phyloP scores from a whole-genome alignment of 1,140 invertebrate genomes.

The Heliconius hewitsoni region DNA sequence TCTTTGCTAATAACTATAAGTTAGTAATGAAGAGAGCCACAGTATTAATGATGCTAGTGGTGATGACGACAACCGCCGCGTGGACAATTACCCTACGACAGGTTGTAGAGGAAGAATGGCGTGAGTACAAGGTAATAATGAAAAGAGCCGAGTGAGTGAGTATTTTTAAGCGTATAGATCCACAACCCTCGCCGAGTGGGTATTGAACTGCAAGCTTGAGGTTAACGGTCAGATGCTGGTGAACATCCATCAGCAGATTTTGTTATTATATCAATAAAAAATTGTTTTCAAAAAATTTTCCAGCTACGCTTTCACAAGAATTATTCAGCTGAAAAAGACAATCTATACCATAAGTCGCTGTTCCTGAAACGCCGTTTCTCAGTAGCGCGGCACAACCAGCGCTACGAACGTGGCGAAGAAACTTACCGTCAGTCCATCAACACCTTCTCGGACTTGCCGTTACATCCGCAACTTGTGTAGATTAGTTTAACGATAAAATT shows the following conservation, averaged over 20 bases:
- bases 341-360: background rate
- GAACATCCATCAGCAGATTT: too few relatives aligned
- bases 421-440: background rate
- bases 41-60: background rate
- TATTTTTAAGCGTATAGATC: too few relatives aligned
- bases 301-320: background rate
- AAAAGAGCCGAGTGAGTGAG: background rate
- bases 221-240: too few relatives aligned
- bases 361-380: background rate
- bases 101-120: background rate
- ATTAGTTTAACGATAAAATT: too few relatives aligned
- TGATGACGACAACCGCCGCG: background rate
- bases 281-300: background rate
- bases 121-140: background rate
- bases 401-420: background rate
- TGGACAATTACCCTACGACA: background rate
- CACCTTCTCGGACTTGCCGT: background rate
- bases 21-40: background rate
- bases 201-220: too few relatives aligned
- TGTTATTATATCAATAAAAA: too few relatives aligned
- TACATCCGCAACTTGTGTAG: background rate
- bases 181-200: too few relatives aligned
- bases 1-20: background rate
- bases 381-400: background rate
- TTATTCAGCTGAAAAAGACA: background rate